These are phyloP conservation scores for Phytoseiulus persimilis DNA, from an alignment of 2,888 invertebrate genomes.

Conservation along the genomic window DNA sequence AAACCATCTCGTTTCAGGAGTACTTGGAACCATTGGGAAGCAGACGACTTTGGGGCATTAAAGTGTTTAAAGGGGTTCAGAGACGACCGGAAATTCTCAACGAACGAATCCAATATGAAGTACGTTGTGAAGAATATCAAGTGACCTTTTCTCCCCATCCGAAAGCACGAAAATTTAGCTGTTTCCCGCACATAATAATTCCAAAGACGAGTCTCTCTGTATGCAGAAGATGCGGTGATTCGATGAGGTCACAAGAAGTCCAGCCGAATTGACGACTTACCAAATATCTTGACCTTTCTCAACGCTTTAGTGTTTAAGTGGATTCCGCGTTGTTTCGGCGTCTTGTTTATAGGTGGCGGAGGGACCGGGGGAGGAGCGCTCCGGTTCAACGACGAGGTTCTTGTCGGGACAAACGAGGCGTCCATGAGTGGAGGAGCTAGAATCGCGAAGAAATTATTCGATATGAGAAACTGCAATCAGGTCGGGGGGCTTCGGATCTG, in stretches of 20 bases:
- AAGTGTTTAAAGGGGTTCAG: neutral
- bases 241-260: no score
- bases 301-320: constrained; percentile 25
- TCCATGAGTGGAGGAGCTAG: constrained; percentile 25
- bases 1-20: neutral
- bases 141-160: neutral
- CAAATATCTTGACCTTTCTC: constrained; percentile 24
- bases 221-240: no score
- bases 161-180: neutral
- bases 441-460: neutral
- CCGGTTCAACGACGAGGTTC: neutral
- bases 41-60: neutral
- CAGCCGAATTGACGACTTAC: neutral
- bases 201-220: neutral
- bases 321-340: neutral
- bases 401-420: constrained; percentile 7
- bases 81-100: neutral
- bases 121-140: neutral
- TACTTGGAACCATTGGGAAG: neutral
- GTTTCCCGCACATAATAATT: neutral
- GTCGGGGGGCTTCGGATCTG: no score
- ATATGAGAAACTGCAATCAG: no score
- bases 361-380: constrained; percentile 9
- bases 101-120: neutral
- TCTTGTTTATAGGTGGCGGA: constrained; percentile 7